Conservation (phyloP, 2,888 invertebrate genomes). For the Melanargia galathea region DNA sequence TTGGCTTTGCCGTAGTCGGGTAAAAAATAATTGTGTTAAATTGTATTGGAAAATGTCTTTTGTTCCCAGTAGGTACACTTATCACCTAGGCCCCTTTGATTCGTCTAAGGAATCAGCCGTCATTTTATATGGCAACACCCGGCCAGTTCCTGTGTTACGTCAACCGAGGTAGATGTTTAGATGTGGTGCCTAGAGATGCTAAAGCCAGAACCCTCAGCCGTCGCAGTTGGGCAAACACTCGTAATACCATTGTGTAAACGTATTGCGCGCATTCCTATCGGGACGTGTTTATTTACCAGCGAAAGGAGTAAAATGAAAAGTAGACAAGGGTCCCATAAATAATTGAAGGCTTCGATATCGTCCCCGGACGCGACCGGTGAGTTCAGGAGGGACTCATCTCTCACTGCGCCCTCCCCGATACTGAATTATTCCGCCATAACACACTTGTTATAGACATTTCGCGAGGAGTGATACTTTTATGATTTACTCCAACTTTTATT, state of each 20-base stretch:
- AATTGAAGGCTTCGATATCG: conserved; percentile 81
- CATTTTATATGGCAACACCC: too few relatives aligned
- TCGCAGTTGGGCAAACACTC: conserved; percentile 36
- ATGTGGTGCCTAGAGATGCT: too few relatives aligned
- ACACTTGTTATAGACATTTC: conserved; percentile 82
- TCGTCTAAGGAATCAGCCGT: too few relatives aligned
- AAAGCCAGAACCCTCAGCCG: too few relatives aligned
- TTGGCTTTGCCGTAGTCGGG: too few relatives aligned
- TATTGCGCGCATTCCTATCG: conserved; percentile 54
- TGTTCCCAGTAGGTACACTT: too few relatives aligned
- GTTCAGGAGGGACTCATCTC: conserved; percentile 77
- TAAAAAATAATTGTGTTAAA: too few relatives aligned
- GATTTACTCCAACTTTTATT: conserved; percentile 82
- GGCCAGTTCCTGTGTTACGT: too few relatives aligned
- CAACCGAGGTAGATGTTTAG: too few relatives aligned
- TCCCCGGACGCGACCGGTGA: conserved; percentile 65
- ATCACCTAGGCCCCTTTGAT: too few relatives aligned
- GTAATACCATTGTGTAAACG: conserved; percentile 45
- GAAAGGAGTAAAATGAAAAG: conserved; percentile 81
- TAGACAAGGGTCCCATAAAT: conserved; percentile 82
- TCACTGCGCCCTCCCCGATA: conserved; percentile 74
- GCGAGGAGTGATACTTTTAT: conserved; percentile 81
- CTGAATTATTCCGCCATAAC: conserved; percentile 82
- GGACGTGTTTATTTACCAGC: conserved; percentile 72
- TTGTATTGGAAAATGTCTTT: too few relatives aligned